phyloP scores from a whole-genome alignment of 2,113 vertebrate genomes.

The Xenopus laevis region DNA sequence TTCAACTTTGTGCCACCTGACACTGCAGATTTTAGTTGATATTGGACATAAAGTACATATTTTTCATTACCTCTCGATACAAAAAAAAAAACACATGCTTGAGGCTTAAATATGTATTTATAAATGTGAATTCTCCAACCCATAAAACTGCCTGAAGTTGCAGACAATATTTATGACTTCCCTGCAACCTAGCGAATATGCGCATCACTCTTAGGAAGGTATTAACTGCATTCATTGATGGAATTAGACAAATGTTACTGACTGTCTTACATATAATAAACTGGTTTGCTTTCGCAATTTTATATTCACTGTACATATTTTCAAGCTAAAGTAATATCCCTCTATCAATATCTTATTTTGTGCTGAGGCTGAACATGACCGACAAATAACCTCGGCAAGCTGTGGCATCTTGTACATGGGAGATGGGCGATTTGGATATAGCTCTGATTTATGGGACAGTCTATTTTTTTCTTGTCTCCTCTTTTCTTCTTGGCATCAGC shows the following conservation, averaged over 20 bases:
- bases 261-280: conserved; percentile 1
- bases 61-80: too few species aligned
- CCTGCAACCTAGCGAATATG: neutral
- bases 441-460: conserved; percentile 30
- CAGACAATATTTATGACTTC: conserved; percentile 2
- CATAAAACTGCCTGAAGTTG: too few species aligned
- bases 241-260: conserved; percentile 10
- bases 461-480: neutral
- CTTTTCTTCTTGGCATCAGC: conserved; percentile 18
- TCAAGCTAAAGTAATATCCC: conserved; percentile 13
- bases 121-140: neutral
- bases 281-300: conserved; percentile 3
- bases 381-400: conserved; percentile 33
- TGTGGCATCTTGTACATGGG: conserved; percentile 26
- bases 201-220: neutral
- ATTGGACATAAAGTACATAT: neutral
- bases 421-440: conserved; percentile 30
- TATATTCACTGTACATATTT: conserved; percentile 8
- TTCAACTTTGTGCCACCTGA: too few species aligned
- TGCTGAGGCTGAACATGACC: conserved; percentile 22
- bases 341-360: conserved; percentile 20
- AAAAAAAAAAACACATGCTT: neutral
- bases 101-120: neutral
- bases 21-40: neutral
- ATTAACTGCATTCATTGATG: conserved; percentile 2